phyloP scores from a whole-genome alignment of 2,888 invertebrate species.

The Poecilobothrus nobilitatus region DNA sequence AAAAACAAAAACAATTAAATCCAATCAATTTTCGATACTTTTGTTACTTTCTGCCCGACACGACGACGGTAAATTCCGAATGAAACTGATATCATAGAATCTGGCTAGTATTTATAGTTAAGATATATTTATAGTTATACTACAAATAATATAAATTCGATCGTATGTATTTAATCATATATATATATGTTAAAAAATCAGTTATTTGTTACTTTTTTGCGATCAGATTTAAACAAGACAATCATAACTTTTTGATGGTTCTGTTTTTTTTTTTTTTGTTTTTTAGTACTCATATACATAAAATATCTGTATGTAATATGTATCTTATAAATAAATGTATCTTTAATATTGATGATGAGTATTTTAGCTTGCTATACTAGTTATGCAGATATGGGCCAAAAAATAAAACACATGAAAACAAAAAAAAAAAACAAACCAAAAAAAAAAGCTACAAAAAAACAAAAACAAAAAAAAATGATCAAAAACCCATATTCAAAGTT shows the following conservation, averaged over 20 bases:
- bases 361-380: background rate
- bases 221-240: background rate
- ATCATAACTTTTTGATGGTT: too few species aligned
- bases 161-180: background rate
- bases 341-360: background rate
- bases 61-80: constrained; percentile 2
- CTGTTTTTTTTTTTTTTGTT: too few species aligned
- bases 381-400: constrained; percentile 4
- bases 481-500: too few species aligned
- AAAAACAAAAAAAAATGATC: background rate
- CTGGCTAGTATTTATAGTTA: constrained; percentile 10
- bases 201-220: background rate
- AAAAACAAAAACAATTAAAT: too few species aligned
- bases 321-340: background rate
- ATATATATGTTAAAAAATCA: background rate
- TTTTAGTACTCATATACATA: background rate
- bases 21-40: background rate
- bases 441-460: background rate
- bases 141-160: background rate
- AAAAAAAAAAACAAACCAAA: background rate
- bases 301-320: background rate
- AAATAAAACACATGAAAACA: background rate
- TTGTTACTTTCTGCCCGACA: background rate
- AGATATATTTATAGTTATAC: background rate
- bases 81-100: constrained; percentile 12